phyloP scores from a whole-genome alignment of 2,113 vertebrate species.

The Albula glossodonta region DNA sequence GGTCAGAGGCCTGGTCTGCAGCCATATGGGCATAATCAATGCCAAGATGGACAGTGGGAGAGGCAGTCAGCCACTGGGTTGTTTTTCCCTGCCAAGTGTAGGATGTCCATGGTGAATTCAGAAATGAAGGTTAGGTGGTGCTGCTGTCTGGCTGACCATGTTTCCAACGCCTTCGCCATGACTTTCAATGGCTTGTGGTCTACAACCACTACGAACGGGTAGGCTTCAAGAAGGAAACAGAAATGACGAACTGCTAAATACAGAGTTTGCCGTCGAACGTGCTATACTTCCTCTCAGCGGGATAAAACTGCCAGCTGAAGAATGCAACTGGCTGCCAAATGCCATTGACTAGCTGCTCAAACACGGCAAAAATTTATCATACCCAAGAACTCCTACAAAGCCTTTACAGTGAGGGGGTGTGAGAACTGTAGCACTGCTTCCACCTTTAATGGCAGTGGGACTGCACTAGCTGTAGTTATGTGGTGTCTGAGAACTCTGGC shows the following conservation, averaged over 20 bases:
- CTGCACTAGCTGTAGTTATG: not conserved
- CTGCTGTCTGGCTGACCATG: too few species aligned
- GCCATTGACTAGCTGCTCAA: too few species aligned
- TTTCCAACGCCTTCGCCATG: too few species aligned
- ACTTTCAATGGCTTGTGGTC: too few species aligned
- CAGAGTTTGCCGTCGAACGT: not conserved
- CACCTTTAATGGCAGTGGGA: not conserved
- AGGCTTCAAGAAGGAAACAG: too few species aligned
- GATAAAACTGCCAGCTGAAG: not conserved
- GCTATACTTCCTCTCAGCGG: not conserved
- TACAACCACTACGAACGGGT: too few species aligned
- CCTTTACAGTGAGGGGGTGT: not conserved
- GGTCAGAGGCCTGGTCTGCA: not conserved
- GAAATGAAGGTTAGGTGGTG: too few species aligned
- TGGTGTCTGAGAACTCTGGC: slow-evolving; percentile 8
- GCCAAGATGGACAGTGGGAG: slow-evolving; percentile 18
- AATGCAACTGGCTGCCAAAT: not conserved
- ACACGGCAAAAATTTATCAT: too few species aligned
- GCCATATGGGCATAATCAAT: not conserved
- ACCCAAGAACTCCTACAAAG: not conserved
- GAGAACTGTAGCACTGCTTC: not conserved
- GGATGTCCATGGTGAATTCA: too few species aligned
- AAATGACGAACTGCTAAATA: too few species aligned
- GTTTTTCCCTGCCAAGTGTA: not conserved
- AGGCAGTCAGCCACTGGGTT: not conserved